Conservation (phyloP, 2,888 invertebrate genomes). For the Drosophila siamana region DNA sequence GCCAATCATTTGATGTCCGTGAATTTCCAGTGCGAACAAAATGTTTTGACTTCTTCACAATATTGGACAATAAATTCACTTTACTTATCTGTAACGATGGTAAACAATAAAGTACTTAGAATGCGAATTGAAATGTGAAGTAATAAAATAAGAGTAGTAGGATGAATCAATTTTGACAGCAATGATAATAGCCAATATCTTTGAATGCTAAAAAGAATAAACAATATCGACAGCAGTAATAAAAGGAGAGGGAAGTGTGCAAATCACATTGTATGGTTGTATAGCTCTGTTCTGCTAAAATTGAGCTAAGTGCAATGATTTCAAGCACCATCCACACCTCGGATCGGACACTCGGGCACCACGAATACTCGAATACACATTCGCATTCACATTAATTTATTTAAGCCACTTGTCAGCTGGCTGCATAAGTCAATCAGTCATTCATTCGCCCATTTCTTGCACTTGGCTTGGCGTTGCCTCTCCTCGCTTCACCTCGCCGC, state of each 20-base stretch:
- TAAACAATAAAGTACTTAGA: neutral
- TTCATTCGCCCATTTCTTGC: constrained; percentile 68
- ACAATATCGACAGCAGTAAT: neutral
- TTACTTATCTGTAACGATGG: constrained; percentile 12
- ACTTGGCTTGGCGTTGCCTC: constrained; percentile 12
- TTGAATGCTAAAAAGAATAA: neutral
- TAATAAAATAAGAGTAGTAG: no score
- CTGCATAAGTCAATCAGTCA: constrained; percentile 79
- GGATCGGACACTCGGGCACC: constrained; percentile 31
- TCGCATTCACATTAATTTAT: constrained; percentile 69
- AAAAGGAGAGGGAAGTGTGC: neutral
- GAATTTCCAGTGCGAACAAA: constrained; percentile 65
- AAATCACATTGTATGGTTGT: neutral
- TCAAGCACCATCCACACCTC: constrained; percentile 39
- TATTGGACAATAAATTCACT: neutral
- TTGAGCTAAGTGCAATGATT: constrained; percentile 10
- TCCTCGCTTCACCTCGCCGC: constrained; percentile 5
- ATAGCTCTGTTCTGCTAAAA: constrained; percentile 2
- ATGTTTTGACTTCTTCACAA: constrained; percentile 3
- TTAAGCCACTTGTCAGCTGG: constrained; percentile 75
- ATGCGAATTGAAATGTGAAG: neutral
- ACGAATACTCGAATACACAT: constrained; percentile 3
- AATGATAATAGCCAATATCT: no score
- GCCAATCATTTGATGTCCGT: constrained; percentile 83
- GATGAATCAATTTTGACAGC: no score